Base-by-base conservation (phyloP, 1,140 invertebrate species). In the Caerostris extrusa region DNA sequence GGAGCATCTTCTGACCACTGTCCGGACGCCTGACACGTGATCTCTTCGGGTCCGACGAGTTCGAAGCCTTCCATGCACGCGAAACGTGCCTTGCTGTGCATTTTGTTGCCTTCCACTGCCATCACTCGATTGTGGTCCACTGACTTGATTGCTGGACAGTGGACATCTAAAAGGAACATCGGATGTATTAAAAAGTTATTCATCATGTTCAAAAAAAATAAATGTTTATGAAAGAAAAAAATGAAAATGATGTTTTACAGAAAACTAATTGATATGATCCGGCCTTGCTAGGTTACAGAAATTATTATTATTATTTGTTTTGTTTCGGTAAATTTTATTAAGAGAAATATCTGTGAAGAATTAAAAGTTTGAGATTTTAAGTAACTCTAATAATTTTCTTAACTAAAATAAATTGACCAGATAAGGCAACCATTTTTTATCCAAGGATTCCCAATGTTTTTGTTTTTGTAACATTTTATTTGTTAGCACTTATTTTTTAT, bases 41-140 rank as follows among this genome's bases (percentile, higher is more conserved):
- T 94, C 50, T 95, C 95, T 56, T 94, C 90, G 3, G 92, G 90
- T 3, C 95, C 95, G 4, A 88, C 83, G 5, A 95, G 58, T 56
- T 83, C 86, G 64, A 92, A 95, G 85, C 95, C 95, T 85, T 95
- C 94, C 60, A 95, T 82, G 87, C 95, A 95, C 3, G 94, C 94
- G 81, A 95, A 95, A 0, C 93, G 91, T 3, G 95, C 94, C 34
- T 93, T 93, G 57, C 91, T 92, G 85, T 95, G 95, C 94, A 95
- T 95, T 14, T 87, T 94, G 71, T 95, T 94, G 5, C 95, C 94
- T 58, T 95, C 94, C 3, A 95, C 95, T 2, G 95, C 90, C 94
- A 94, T 95, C 19, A 95, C 95, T 53, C 95, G 93, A 71, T 95
- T 89, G 12, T 94, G 93, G 64, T 95, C 95, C 17, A 95, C 82